phyloP scores from a whole-genome alignment of 2,888 invertebrate genomes.

The Acleris cristana region DNA sequence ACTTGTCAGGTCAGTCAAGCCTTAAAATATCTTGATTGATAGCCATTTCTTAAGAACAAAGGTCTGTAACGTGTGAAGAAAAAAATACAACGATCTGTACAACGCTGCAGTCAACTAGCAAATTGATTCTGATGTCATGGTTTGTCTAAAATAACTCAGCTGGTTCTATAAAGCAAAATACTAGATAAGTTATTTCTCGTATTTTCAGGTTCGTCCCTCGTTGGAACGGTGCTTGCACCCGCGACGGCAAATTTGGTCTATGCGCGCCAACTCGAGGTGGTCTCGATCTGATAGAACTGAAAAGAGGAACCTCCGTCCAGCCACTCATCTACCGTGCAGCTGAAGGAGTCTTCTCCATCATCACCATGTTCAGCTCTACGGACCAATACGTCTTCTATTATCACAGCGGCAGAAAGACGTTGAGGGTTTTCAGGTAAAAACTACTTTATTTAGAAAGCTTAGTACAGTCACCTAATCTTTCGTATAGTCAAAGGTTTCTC shows the following conservation, averaged over 20 bases:
- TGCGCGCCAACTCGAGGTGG: slow-evolving; percentile 97
- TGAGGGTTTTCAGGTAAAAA: slow-evolving; percentile 92
- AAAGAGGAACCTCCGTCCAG: slow-evolving; percentile 93
- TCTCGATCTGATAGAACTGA: slow-evolving; percentile 95
- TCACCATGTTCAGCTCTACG: slow-evolving; percentile 96
- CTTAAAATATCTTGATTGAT: neutral
- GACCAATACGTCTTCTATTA: slow-evolving; percentile 98
- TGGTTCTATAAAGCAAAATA: too few species aligned
- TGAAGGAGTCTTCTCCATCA: slow-evolving; percentile 98
- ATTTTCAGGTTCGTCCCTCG: slow-evolving; percentile 87
- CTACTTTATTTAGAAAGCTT: slow-evolving; percentile 85
- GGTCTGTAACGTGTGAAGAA: too few species aligned
- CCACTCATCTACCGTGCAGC: slow-evolving; percentile 97
- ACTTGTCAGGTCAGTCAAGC: slow-evolving; percentile 85
- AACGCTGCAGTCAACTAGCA: too few species aligned
- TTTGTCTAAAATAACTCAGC: too few species aligned
- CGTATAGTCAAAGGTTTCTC: slow-evolving; percentile 84
- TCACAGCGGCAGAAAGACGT: slow-evolving; percentile 96
- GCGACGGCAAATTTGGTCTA: slow-evolving; percentile 94
- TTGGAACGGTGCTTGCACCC: slow-evolving; percentile 95
- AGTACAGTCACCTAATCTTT: slow-evolving; percentile 94
- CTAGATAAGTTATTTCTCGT: neutral
- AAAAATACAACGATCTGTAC: too few species aligned
- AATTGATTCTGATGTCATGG: too few species aligned
- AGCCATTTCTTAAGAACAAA: too few species aligned